Conservation (phyloP, 2,113 vertebrate species). For the Amazona vittata region DNA sequence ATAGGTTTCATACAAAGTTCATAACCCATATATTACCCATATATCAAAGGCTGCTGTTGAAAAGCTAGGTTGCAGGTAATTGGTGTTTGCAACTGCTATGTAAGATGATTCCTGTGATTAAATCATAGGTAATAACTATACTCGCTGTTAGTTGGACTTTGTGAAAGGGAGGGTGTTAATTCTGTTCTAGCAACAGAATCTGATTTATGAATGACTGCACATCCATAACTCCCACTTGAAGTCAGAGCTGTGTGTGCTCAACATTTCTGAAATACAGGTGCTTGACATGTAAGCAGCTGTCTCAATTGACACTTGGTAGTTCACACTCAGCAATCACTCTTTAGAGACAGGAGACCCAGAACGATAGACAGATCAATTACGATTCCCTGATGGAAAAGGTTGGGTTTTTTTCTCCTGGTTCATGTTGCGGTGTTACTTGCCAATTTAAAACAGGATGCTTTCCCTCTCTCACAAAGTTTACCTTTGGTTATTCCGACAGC, state of each 20-base stretch:
- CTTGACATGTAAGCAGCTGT: background rate
- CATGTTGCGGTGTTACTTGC: accelerated
- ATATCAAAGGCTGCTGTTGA: background rate
- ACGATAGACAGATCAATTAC: accelerated
- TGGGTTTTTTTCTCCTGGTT: background rate
- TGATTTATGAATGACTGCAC: slow-evolving; percentile 36
- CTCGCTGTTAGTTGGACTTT: background rate
- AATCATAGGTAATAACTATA: background rate
- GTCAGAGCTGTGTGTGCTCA: background rate
- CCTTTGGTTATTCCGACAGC: background rate
- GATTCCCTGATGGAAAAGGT: background rate
- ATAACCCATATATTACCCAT: background rate
- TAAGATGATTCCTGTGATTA: slow-evolving; percentile 20
- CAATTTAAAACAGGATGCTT: background rate
- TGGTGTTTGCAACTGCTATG: background rate
- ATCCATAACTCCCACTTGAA: slow-evolving; percentile 13
- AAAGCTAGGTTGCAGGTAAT: slow-evolving; percentile 25
- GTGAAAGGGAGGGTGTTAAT: background rate
- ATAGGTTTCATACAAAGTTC: background rate
- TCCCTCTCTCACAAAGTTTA: background rate
- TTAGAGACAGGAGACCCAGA: background rate
- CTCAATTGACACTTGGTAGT: background rate
- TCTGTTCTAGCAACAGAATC: background rate
- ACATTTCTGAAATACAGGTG: background rate
- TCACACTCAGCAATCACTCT: background rate